Conservation (phyloP, 2,113 vertebrate genomes). For the Sclerurus mexicanus region DNA sequence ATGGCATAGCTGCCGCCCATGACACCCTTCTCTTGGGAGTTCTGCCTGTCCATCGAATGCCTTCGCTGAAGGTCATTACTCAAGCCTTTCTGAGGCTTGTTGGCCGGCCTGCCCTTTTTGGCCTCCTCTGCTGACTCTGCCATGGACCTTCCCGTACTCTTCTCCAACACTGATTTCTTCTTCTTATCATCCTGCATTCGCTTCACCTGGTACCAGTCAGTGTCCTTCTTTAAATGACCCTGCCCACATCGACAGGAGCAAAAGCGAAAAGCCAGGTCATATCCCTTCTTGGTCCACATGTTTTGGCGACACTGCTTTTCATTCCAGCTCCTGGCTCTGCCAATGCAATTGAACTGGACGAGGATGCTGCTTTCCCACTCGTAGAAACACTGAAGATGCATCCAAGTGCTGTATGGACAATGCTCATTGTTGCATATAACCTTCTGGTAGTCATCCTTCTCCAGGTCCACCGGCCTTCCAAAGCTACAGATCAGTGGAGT, state of each 20-base stretch:
- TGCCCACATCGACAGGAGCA: slow-evolving; percentile 97
- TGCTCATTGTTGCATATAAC: slow-evolving; percentile 96
- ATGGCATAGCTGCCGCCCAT: slow-evolving; percentile 55
- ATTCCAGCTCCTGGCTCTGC: slow-evolving; percentile 95
- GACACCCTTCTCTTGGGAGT: slow-evolving; percentile 85
- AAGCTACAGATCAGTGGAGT: slow-evolving; percentile 94
- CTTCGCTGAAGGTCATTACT: slow-evolving; percentile 88
- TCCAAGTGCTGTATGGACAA: slow-evolving; percentile 92
- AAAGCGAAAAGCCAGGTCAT: slow-evolving; percentile 96
- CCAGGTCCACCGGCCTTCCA: slow-evolving; percentile 86
- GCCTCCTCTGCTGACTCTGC: slow-evolving; percentile 81
- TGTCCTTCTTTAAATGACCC: slow-evolving; percentile 97
- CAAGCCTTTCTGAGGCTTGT: slow-evolving; percentile 83
- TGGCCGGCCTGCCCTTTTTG: slow-evolving; percentile 84
- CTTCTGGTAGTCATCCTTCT: slow-evolving; percentile 97
- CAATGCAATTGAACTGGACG: slow-evolving; percentile 97
- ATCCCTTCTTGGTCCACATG: slow-evolving; percentile 99
- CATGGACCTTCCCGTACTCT: slow-evolving; percentile 76
- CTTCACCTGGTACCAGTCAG: slow-evolving; percentile 97
- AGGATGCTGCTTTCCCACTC: slow-evolving; percentile 99
- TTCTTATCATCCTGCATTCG: slow-evolving; percentile 95
- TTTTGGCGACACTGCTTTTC: slow-evolving; percentile 99
- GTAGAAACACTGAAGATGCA: slow-evolving; percentile 98
- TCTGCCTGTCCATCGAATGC: slow-evolving; percentile 92
- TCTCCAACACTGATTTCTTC: slow-evolving; percentile 88